Percentiles rank a stretch among this genome's conserved stretches.
phyloP scores from a whole-genome alignment of 2,888 invertebrate genomes.

The Archaeoteleia sp. region DNA sequence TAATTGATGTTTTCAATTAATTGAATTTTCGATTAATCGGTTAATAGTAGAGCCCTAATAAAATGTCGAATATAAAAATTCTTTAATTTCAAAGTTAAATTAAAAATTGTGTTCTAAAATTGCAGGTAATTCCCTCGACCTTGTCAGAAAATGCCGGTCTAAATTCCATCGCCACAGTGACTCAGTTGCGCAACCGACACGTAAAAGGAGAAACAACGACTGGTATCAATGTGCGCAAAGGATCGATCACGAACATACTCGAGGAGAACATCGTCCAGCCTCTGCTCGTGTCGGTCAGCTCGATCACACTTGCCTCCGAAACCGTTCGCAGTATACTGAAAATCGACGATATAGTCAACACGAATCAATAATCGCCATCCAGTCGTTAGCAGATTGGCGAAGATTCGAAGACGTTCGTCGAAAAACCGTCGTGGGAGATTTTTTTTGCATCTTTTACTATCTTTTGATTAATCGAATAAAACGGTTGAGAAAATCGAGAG shows the following conservation, averaged over 20 bases:
- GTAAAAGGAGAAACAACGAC: conserved; percentile 89
- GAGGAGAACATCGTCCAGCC: conserved; percentile 99
- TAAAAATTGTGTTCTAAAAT: too few relatives aligned
- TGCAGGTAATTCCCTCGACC: conserved; percentile 87
- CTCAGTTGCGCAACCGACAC: conserved; percentile 95
- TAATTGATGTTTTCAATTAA: too few relatives aligned
- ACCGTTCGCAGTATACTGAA: conserved; percentile 98
- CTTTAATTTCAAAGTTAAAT: too few relatives aligned
- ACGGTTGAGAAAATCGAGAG: too few relatives aligned
- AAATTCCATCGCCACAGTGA: conserved; percentile 96
- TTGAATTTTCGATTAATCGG: too few relatives aligned
- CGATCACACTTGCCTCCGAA: conserved; percentile 95
- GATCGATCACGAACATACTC: conserved; percentile 96
- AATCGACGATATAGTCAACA: conserved; percentile 98
- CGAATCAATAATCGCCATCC: conserved; percentile 68
- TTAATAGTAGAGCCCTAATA: too few relatives aligned
- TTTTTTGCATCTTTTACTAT: too few relatives aligned
- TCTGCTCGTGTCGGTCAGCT: conserved; percentile 94
- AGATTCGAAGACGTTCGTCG: too few relatives aligned
- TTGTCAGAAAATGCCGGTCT: conserved; percentile 94
- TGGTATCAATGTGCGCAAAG: conserved; percentile 97
- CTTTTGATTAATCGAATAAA: too few relatives aligned
- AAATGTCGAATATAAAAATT: too few relatives aligned
- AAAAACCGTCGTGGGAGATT: too few relatives aligned
- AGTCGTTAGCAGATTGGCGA: too few relatives aligned